Evolutionary conservation across 1,140 invertebrate species (phyloP).

Genomic region (Drosophila dunni): DNA sequence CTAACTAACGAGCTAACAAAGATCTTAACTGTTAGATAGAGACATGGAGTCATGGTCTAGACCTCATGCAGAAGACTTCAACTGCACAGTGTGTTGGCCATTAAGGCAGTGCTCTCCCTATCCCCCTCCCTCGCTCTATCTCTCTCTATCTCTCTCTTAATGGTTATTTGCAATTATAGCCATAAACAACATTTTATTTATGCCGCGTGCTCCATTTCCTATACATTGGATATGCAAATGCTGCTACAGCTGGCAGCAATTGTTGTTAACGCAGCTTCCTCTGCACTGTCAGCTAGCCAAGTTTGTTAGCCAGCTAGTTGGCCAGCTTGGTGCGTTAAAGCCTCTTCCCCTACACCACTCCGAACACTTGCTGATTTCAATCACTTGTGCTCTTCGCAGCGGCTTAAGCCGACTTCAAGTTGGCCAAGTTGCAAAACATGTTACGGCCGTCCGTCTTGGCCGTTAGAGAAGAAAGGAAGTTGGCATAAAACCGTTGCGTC

Average conservation of each 20-base stretch:
- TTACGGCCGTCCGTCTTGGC: conserved; percentile 36
- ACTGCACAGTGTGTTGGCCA: too few species aligned
- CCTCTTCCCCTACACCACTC: too few species aligned
- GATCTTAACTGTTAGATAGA: conserved; percentile 25
- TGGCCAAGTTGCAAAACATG: conserved; percentile 59
- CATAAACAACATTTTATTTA: conserved; percentile 80
- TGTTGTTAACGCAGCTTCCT: conserved; percentile 11
- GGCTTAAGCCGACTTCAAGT: conserved; percentile 21
- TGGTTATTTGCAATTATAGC: conserved; percentile 59
- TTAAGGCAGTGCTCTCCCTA: too few species aligned
- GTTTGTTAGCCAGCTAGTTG: background rate
- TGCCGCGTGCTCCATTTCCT: conserved; percentile 74
- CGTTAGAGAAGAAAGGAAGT: conserved; percentile 64
- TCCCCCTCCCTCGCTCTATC: too few species aligned
- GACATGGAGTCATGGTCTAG: conserved; percentile 24
- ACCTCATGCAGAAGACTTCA: too few species aligned
- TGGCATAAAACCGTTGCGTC: conserved; percentile 82
- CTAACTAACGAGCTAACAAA: background rate
- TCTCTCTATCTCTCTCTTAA: background rate
- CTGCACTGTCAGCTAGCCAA: background rate
- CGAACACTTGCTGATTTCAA: conserved; percentile 50
- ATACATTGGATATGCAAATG: conserved; percentile 72
- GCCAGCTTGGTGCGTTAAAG: conserved; percentile 17
- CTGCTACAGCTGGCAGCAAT: conserved; percentile 29
- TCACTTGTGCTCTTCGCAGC: conserved; percentile 38